A percentile compares a stretch with the other conserved stretches of the same genome.
phyloP scores from a whole-genome alignment of 2,113 vertebrate species.

The Oriolus oriolus region DNA sequence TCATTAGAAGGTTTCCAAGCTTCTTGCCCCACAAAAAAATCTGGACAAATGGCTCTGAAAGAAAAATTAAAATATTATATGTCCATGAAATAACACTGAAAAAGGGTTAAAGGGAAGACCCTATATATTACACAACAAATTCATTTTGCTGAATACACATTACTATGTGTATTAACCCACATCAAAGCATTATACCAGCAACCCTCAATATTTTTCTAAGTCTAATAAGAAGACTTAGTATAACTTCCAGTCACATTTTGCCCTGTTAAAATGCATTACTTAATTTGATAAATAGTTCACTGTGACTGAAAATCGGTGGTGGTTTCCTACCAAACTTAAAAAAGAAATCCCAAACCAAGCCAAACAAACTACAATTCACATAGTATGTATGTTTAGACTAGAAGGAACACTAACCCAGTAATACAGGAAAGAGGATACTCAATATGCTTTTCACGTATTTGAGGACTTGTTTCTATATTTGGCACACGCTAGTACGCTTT shows the following conservation, averaged over 20 bases:
- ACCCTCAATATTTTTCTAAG: neutral
- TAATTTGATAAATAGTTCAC: neutral
- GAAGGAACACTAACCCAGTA: neutral
- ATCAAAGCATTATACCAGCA: neutral
- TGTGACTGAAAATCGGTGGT: neutral
- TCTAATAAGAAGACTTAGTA: neutral
- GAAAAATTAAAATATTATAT: neutral
- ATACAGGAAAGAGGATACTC: neutral
- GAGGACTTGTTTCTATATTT: neutral
- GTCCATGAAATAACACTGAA: neutral
- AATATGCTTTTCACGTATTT: neutral
- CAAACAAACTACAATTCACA: neutral
- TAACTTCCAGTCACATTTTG: neutral
- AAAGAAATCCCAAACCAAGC: neutral
- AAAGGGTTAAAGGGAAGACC: neutral
- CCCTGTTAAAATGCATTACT: neutral
- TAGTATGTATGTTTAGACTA: accelerated
- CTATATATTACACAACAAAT: neutral
- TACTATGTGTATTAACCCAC: neutral
- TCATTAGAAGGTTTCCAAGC: conserved; percentile 81
- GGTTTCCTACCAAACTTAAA: neutral
- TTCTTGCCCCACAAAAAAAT: conserved; percentile 86
- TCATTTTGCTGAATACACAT: neutral
- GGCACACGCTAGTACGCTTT: neutral
- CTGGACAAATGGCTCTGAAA: conserved; percentile 81